Base-by-base conservation (phyloP, 2,888 invertebrate species). In the Rhyacophila evoluta region DNA sequence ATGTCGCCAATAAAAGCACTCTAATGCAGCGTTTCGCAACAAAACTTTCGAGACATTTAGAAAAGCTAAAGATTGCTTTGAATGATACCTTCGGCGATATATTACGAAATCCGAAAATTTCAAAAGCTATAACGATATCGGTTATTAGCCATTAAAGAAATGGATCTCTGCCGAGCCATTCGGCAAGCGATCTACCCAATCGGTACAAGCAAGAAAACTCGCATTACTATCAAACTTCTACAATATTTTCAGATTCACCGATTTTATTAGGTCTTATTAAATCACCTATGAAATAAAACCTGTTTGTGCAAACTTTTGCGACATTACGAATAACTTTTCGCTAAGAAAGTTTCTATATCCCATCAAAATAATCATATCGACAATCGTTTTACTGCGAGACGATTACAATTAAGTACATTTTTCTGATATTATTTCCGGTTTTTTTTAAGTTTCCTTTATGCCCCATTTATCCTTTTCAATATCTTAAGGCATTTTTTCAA, bases 121-220 rank as follows among this genome's bases (percentile, higher is more conserved):
- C 36, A 79, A 77, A 79, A 75, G 77, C 79, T 72, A 78, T 79
- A 80, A 80, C 80, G 79, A 80, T 81, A 79, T 80, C 80, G 75
- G 82, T 79, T 79, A 80, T 82, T 77, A 82, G 73, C 82, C 82
- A 82, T 82, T 81, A 82, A 81, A 77, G 71, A 68, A 81, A 82
- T 81, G 80, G 78, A 79, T 79, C 69, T 76, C 69, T 55, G 25
- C 55, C 55, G 55, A 55, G 55, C 19, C 55, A 55, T 75, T 75
- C 74, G 72, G 68, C 74, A 78, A 73, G 73, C 41, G 38, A 39
- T 69, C 77, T 72, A 12, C 37, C 37, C 36, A 75, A 27, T 74
- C 15, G 55, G 39, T 72, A 37, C 37, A 39, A 39, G 72, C 33
- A n/a, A 71, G 68, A 25, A 79, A 79, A 79, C 75, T 79, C 75